Evolutionary conservation across 1,140 invertebrate species (phyloP), one percentile per base, ranked within the genome.

Genomic region (Philaenus spumarius): DNA sequence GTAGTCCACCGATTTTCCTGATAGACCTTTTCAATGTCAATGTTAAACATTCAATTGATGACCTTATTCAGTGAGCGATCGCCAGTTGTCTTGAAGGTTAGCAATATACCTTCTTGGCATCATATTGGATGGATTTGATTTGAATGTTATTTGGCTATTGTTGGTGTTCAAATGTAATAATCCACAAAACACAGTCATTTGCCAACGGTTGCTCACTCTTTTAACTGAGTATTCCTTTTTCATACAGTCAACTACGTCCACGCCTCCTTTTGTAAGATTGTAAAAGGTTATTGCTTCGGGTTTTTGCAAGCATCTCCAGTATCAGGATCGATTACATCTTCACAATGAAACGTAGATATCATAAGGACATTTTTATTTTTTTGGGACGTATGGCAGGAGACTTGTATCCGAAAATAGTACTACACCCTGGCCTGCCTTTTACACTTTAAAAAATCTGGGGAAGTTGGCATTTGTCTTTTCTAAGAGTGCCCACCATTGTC

Each of bases 161-260:
- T n/a, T 61, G 22, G 58, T 66, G 43, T 62, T 67, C 60, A 72
- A 60, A 54, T 73, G 67, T 23, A 72, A 43, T 17, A 71, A 59
- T n/a, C 64, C 56, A 51, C 65, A 65, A 58, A 72, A 71, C 34
- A 72, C 19, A 19, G 63, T 61, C 67, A 72, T 67, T 65, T 73
- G 72, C 73, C 72, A 75, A 17, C 72, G 55, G 7, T 61, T 61
- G 14, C 66, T 72, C 58, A 63, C 68, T 61, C 74, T 58, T 22
- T 62, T 40, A 50, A 52, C 58, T 42, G 68, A 67, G 62, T 72
- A 74, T 30, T 52, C 63, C 0, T n/a, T n/a, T n/a, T n/a, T n/a
- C n/a, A n/a, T n/a, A n/a, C n/a, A n/a, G n/a, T n/a, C n/a, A n/a
- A n/a, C 63, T 57, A 59, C 67, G 67, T 75, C 73, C 0, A 75